Conservation (phyloP, 2,797 vertebrate species). For the Manis pentadactyla region DNA sequence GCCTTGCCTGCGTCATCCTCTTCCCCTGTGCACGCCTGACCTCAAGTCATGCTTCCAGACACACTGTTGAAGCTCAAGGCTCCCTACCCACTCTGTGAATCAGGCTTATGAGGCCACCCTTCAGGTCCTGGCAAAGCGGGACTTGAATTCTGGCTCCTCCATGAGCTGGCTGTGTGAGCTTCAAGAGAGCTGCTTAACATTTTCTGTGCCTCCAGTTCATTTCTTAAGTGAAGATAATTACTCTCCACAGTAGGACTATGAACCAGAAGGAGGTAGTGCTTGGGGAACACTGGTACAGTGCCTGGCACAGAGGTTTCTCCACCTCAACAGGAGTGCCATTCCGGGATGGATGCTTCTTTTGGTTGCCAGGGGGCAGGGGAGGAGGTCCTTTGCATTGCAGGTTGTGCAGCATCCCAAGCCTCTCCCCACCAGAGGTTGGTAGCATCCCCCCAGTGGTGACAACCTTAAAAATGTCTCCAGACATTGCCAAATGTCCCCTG, state of each 20-base stretch:
- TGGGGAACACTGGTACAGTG: too few species aligned
- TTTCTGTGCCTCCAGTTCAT: neutral
- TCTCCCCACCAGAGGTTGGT: neutral
- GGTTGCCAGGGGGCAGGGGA: neutral
- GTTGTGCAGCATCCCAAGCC: neutral
- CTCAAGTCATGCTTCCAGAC: neutral
- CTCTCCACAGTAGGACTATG: too few species aligned
- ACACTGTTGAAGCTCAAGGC: neutral
- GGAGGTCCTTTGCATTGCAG: rapidly evolving
- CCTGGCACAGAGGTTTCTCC: neutral
- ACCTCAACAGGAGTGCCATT: too few species aligned
- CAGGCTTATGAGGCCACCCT: neutral
- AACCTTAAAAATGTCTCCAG: neutral
- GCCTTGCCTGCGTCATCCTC: neutral
- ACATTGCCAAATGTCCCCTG: neutral
- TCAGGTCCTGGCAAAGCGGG: neutral
- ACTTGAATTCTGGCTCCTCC: neutral
- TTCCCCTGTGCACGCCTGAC: neutral
- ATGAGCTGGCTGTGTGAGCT: rapidly evolving
- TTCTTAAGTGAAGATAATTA: neutral
- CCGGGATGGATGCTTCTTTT: too few species aligned
- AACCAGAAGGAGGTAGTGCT: neutral
- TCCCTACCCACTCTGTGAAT: neutral
- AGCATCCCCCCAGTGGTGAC: neutral
- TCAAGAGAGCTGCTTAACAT: rapidly evolving